Conservation (phyloP, 2,888 invertebrate genomes). For the Phyto melanocephala region DNA sequence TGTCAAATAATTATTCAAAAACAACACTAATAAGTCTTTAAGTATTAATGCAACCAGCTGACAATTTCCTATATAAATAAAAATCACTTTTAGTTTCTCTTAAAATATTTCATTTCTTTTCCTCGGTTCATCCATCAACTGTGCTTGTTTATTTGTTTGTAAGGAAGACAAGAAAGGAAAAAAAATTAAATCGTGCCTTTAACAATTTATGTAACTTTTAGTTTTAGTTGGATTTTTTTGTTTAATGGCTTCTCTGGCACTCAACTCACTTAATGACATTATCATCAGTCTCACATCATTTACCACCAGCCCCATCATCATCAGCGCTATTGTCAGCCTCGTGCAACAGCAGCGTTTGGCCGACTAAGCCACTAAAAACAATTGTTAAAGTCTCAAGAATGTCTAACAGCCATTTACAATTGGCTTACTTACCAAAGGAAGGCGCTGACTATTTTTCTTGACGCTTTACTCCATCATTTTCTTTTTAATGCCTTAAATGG, state of each 20-base stretch:
- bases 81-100: slow-evolving; percentile 63
- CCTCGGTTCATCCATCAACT: slow-evolving; percentile 9
- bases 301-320: slow-evolving; percentile 51
- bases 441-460: background rate
- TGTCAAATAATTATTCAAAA: slow-evolving; percentile 44
- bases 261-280: slow-evolving; percentile 63
- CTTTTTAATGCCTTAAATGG: slow-evolving; percentile 57
- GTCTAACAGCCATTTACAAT: slow-evolving; percentile 51
- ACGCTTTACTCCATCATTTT: slow-evolving; percentile 12
- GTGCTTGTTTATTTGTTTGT: background rate
- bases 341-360: slow-evolving; percentile 35
- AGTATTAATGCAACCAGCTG: too few relatives aligned
- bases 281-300: slow-evolving; percentile 64
- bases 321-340: slow-evolving; percentile 31
- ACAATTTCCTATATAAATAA: slow-evolving; percentile 56
- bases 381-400: slow-evolving; percentile 48
- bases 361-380: slow-evolving; percentile 24
- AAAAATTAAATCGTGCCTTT: slow-evolving; percentile 63
- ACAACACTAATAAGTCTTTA: too few relatives aligned
- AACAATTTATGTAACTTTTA: slow-evolving; percentile 67
- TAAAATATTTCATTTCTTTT: slow-evolving; percentile 39
- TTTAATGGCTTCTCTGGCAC: slow-evolving; percentile 27
- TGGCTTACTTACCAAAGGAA: slow-evolving; percentile 35
- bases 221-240: slow-evolving; percentile 21
- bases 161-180: background rate